phyloP scores from a whole-genome alignment of 2,888 invertebrate genomes.

The Xiphydria camelus region DNA sequence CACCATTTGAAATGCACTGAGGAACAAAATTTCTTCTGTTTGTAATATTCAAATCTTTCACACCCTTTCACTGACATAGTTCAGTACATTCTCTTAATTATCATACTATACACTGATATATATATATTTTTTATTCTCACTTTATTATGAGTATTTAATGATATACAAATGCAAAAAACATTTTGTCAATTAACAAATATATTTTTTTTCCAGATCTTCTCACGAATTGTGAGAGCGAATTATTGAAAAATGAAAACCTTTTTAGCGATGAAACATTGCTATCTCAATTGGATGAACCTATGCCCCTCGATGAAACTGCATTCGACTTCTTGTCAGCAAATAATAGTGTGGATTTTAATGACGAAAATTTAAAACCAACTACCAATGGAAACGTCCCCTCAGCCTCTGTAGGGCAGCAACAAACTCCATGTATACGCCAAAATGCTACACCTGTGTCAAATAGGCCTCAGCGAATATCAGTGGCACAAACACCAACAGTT shows the following conservation, averaged over 20 bases:
- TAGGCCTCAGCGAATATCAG: slow-evolving; percentile 35
- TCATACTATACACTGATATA: neutral
- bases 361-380: slow-evolving; percentile 29
- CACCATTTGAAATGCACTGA: no score
- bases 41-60: neutral
- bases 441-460: slow-evolving; percentile 18
- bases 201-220: slow-evolving; percentile 64
- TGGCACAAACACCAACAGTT: slow-evolving; percentile 41
- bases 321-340: slow-evolving; percentile 58
- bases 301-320: slow-evolving; percentile 58
- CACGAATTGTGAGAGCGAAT: slow-evolving; percentile 69
- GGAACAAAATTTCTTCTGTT: no score
- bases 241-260: slow-evolving; percentile 62
- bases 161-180: slow-evolving; percentile 3
- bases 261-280: slow-evolving; percentile 61
- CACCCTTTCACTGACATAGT: neutral
- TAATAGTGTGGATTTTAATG: slow-evolving; percentile 15
- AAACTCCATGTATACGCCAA: slow-evolving; percentile 19
- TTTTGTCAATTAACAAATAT: slow-evolving; percentile 9
- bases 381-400: slow-evolving; percentile 12
- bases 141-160: slow-evolving; percentile 5
- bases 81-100: no score
- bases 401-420: slow-evolving; percentile 19
- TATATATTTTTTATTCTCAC: slow-evolving; percentile 1
- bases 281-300: slow-evolving; percentile 58